Conservation (phyloP, 2,797 vertebrate species). For the Arremon brunneinucha region DNA sequence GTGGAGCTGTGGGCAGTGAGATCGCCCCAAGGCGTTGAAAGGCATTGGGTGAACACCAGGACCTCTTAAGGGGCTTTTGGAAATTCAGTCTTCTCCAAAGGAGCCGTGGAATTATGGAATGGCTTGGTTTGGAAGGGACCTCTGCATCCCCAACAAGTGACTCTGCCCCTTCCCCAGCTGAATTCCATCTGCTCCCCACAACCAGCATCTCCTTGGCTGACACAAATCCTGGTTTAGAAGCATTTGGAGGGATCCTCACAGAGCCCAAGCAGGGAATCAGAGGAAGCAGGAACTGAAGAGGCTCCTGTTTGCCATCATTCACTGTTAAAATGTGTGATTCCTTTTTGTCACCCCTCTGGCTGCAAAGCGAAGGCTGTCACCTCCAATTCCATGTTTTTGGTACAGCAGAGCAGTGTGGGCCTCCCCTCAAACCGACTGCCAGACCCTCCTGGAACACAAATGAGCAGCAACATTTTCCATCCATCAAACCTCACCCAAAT, state of each 20-base stretch:
- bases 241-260: neutral
- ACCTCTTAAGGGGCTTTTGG: neutral
- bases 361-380: neutral
- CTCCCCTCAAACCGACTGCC: neutral
- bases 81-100: neutral
- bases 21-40: fast-evolving
- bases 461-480: slow-evolving; percentile 29
- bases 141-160: neutral
- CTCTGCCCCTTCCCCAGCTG: neutral
- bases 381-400: neutral
- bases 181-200: neutral
- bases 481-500: slow-evolving; percentile 28
- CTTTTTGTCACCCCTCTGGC: neutral
- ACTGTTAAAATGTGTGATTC: neutral
- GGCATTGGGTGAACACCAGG: fast-evolving
- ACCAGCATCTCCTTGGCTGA: neutral
- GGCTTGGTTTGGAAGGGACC: neutral
- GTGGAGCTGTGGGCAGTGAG: neutral
- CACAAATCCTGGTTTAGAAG: neutral
- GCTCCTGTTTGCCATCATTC: neutral
- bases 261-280: neutral
- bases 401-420: neutral
- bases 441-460: neutral
- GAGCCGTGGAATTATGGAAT: neutral
- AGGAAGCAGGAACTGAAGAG: neutral